Conservation (phyloP, 64 coral and sea anemone genomes). For the Platygyra sinensis region DNA sequence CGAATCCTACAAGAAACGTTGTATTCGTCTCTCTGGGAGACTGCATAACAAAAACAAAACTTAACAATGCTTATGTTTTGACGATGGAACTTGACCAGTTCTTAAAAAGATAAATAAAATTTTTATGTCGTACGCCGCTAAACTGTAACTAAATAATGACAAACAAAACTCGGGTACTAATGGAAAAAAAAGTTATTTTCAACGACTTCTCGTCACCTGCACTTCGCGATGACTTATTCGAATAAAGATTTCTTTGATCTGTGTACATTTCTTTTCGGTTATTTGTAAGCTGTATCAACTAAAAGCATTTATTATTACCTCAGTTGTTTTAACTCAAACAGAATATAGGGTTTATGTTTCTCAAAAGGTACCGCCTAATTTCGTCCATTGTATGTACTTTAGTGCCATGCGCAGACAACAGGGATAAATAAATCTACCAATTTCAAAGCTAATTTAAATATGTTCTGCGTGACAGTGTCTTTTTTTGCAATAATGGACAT, state of each 20-base stretch:
- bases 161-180: too few species aligned
- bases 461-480: too few species aligned
- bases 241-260: not conserved
- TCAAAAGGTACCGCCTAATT: not conserved
- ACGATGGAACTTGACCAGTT: not conserved
- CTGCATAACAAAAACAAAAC: not conserved
- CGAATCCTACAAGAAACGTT: not conserved
- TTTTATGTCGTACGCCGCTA: too few species aligned
- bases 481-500: too few species aligned
- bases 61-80: not conserved
- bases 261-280: not conserved
- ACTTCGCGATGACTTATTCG: too few species aligned
- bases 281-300: conserved; percentile 31
- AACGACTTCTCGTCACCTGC: too few species aligned
- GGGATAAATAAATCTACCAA: too few species aligned
- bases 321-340: not conserved
- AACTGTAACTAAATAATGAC: too few species aligned
- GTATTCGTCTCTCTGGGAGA: not conserved
- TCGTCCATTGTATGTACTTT: not conserved
- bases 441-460: too few species aligned
- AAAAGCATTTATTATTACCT: not conserved
- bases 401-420: too few species aligned
- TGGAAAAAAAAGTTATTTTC: too few species aligned
- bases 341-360: not conserved
- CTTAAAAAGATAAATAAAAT: not conserved